Conservation (phyloP, 1,140 invertebrate species). For the Probaryconus sp. region DNA sequence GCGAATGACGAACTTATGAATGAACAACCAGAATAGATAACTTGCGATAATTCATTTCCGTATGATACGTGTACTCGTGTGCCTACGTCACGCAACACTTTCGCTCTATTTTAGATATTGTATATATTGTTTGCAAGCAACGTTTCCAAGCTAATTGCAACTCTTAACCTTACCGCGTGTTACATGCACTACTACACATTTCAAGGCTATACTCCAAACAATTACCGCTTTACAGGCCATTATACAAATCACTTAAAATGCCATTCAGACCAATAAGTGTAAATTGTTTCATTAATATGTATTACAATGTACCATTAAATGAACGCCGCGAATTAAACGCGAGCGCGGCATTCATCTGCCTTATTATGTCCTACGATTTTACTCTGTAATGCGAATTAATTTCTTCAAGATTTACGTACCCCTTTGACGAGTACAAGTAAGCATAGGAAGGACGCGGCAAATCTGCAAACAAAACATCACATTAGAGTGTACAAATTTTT, state of each 20-base stretch:
- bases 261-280: conserved; percentile 12
- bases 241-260: conserved; percentile 7
- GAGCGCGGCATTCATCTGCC: no score
- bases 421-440: conserved; percentile 67
- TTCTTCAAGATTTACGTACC: conserved; percentile 71
- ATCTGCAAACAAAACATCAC: conserved; percentile 67
- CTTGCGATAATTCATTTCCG: conserved; percentile 61
- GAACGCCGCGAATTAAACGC: conserved; percentile 29
- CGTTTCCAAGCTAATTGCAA: conserved; percentile 25
- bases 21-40: conserved; percentile 54
- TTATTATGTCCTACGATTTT: no score
- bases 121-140: conserved; percentile 31
- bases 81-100: conserved; percentile 52
- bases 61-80: conserved; percentile 45
- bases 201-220: conserved; percentile 40
- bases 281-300: conserved; percentile 32
- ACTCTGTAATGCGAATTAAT: conserved; percentile 6
- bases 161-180: not conserved
- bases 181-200: conserved; percentile 22
- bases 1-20: conserved; percentile 46
- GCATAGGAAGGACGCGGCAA: conserved; percentile 70
- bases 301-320: conserved; percentile 20
- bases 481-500: no score
- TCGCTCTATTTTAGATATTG: conserved; percentile 34
- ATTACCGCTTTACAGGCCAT: conserved; percentile 9